Percentiles rank a stretch among this genome's conserved stretches.
These are phyloP conservation scores for Patella pellucida DNA, from an alignment of 2,888 invertebrate genomes.

Conservation along the genomic window DNA sequence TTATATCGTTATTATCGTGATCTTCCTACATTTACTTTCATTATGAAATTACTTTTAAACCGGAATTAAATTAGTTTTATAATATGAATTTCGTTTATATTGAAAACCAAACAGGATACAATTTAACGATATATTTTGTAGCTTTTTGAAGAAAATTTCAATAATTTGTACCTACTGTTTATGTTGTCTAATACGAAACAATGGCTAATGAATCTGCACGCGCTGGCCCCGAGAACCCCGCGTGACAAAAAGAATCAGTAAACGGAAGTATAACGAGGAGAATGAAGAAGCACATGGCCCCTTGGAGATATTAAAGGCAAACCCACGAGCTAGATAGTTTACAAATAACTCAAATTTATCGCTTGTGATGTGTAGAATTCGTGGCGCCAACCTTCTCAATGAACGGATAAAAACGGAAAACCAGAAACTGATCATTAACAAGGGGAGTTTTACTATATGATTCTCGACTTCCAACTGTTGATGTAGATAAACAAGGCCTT, in stretches of 20 bases:
- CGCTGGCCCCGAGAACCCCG: no score
- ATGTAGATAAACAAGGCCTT: no score
- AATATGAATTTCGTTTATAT: background rate
- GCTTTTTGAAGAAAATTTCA: background rate
- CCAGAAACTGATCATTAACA: background rate
- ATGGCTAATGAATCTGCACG: no score
- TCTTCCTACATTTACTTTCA: no score
- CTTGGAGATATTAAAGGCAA: background rate
- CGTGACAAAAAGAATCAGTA: background rate
- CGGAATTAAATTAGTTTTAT: no score
- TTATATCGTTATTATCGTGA: no score
- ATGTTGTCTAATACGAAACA: no score
- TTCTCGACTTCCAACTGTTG: background rate
- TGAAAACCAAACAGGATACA: background rate
- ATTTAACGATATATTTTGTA: background rate
- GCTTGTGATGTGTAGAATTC: background rate
- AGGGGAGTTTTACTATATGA: background rate
- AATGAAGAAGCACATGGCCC: background rate
- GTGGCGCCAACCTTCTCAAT: constrained; percentile 11
- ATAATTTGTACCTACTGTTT: background rate
- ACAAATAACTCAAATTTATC: constrained; percentile 20
- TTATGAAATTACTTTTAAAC: no score
- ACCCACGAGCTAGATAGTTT: constrained; percentile 8
- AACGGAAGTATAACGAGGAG: constrained; percentile 1
- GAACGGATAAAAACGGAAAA: constrained; percentile 8